A percentile compares a stretch with the other conserved stretches of the same genome.
These are phyloP conservation scores for Zoanthus solanderi DNA, from an alignment of 92 coral and sea anemone species.

Conservation along the genomic window DNA sequence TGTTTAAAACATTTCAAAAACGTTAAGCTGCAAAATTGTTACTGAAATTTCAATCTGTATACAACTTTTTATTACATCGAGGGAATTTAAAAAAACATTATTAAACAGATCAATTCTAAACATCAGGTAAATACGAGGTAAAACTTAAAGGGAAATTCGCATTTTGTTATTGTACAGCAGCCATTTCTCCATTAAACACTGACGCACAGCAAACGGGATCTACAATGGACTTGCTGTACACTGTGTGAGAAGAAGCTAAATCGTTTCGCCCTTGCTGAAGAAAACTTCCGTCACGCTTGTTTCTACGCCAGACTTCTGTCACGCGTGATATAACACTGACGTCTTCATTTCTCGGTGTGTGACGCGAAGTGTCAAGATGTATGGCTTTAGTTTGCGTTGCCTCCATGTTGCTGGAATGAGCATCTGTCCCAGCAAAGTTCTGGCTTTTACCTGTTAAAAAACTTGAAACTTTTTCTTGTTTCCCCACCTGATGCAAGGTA, in stretches of 20 bases:
- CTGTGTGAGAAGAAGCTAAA: conserved; percentile 10
- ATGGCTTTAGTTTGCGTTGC: background rate
- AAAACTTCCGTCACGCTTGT: background rate
- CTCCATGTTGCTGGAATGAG: background rate
- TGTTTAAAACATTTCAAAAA: too few species aligned
- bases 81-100: too few species aligned
- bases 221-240: conserved; percentile 28
- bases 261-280: background rate
- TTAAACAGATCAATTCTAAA: too few species aligned
- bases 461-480: background rate
- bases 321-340: conserved; percentile 26
- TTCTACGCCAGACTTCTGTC: background rate
- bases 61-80: too few species aligned
- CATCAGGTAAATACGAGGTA: too few species aligned
- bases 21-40: too few species aligned
- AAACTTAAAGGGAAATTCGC: too few species aligned
- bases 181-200: background rate
- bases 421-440: background rate
- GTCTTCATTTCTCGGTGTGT: background rate
- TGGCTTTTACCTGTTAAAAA: background rate
- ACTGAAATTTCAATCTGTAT: too few species aligned
- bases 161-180: conserved; percentile 10
- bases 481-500: background rate
- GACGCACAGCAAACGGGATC: conserved; percentile 35
- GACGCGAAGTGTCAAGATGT: background rate